Percentiles rank a stretch among this genome's conserved stretches.
phyloP scores from a whole-genome alignment of 1,140 invertebrate species.

The Drosophila nikananu region DNA sequence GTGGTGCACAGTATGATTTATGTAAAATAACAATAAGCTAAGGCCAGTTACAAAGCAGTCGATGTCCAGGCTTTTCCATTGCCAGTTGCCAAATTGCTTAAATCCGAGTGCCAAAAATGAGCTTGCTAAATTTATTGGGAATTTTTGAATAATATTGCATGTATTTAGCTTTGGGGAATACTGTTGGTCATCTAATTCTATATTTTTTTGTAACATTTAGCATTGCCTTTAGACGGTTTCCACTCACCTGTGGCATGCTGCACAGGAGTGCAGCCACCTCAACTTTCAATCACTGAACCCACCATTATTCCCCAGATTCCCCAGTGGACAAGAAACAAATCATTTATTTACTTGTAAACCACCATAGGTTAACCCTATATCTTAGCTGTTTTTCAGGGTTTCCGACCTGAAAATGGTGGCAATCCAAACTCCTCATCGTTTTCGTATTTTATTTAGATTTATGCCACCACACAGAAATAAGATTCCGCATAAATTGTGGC shows the following conservation, averaged over 20 bases:
- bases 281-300: background rate
- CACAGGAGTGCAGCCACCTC: background rate
- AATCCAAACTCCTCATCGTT: background rate
- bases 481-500: constrained; percentile 1
- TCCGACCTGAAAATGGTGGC: background rate
- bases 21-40: background rate
- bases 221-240: too few species aligned
- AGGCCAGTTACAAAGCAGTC: too few species aligned
- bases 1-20: background rate
- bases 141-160: too few species aligned
- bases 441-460: constrained; percentile 1
- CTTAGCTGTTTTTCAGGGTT: background rate
- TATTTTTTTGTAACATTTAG: background rate
- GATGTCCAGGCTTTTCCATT: too few species aligned
- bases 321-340: background rate
- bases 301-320: background rate
- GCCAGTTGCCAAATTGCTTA: too few species aligned
- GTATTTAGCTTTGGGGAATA: background rate
- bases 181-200: background rate
- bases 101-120: too few species aligned
- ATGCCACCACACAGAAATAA: background rate
- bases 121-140: too few species aligned
- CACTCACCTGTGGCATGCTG: constrained; percentile 7
- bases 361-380: background rate
- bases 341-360: background rate